Evolutionary conservation across 2,113 vertebrate genomes (phyloP), one percentile per base, ranked within the genome.

Genomic region (Oryzias melastigma): DNA sequence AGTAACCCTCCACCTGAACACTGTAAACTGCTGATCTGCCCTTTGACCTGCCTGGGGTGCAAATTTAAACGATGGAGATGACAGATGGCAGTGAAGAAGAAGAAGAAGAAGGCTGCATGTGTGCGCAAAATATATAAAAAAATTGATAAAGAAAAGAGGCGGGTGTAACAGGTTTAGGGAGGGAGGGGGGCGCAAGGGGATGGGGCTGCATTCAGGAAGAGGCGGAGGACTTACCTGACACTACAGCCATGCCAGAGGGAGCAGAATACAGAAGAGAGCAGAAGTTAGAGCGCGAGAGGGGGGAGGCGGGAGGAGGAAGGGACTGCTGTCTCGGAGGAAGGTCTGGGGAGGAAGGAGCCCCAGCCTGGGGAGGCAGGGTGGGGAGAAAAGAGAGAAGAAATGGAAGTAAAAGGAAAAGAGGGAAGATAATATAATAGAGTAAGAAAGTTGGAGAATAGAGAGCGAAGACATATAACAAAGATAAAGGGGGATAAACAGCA

Each of bases 191-290:
- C 35, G 57, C 20, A 46, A 22, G 58, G 59, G 57, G 68, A 13
- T 50, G 57, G 69, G 77, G 83, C 64, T 76, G 81, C 86, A 89
- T 88, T 88, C 86, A 58, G 74, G 80, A 85, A 73, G 77, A 72
- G 89, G 78, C 87, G 90, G 85, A 91, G 75, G 62, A 95, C 96
- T 98, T 96, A 98, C 96, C 96, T 98, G 93, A 96, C 94, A 91
- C 96, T 98, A 98, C 91, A 95, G 93, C 92, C 95, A 96, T 94
- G 95, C 93, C 95, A 98, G 85, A 94, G 95, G 94, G 93, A 98
- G 95, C 95, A 96, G 94, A 97, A 95, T 95, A 96, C 94, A 96
- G 95, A 96, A 97, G 94, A 98, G 91, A 96, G 95, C 91, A 98
- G 91, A 96, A 93, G 92, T 98, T 98, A 98, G 95, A 96, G 95